Evolutionary conservation across 2,888 invertebrate genomes (phyloP), one percentile per base, ranked within the genome.

Genomic region (Chymomyza amoena): DNA sequence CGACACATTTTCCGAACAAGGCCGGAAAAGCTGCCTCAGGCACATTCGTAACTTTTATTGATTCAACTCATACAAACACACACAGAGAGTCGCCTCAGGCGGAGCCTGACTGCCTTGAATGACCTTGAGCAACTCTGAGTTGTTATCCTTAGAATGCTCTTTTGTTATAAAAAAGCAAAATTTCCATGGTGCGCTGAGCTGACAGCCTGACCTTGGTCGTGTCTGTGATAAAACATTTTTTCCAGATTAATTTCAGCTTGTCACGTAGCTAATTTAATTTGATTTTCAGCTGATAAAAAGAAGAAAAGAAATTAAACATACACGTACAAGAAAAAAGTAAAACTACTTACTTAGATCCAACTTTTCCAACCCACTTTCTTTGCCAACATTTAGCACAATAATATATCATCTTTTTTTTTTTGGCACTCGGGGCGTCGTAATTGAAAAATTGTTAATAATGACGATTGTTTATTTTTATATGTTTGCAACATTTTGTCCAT

Each of bases 401-500:
- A 39, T 60, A 60, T 50, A 16, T 59, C 39, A 57, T 56, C 28
- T 20, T 20, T 45, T 36, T 28, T 25, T 57, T 25, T 57, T 57
- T 4, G 6, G 60, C 39, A 25, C 25, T 25, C 36, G 6, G 36
- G 36, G 36, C 6, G 39, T 13, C 6, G 39, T 13, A 45, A 36
- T 9, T 36, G 65, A 28, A 36, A 66, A 32, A 51, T 52, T 50
- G 32, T 28, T 54, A 39, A 67, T 56, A 62, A 67, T 56, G 36
- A 62, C 56, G 54, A 45, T 32, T 39, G 25, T 66, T 25, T 25
- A 3, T 20, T 20, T 20, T 20, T 20, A 3, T 20, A 25, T 25
- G 32, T 36, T 20, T 15, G 32, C 9, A 4, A 6, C 7, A 4
- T 28, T 36, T 66, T 61, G 16, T 66, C 51, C 52, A 32, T 16